Conservation (phyloP, 2,797 vertebrate genomes). For the Pseudochirops corinnae region DNA sequence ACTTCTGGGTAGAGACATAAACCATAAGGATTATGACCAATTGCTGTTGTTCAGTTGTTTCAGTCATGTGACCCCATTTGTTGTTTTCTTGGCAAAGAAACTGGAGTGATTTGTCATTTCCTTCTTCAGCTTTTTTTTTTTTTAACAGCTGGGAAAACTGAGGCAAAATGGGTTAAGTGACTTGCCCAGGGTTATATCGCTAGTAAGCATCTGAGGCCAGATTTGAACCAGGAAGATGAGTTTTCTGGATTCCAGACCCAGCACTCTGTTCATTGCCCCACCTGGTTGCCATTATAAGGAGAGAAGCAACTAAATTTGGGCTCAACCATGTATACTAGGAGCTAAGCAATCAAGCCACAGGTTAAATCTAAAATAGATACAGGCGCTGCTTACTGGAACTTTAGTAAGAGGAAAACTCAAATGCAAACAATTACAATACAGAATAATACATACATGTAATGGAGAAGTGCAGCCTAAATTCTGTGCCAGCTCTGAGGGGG, state of each 20-base stretch:
- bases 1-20: not conserved
- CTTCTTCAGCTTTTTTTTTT: not conserved
- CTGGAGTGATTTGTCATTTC: not conserved
- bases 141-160: not conserved
- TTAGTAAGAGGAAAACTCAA: not conserved
- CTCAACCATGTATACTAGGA: not conserved
- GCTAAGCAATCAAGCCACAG: not conserved
- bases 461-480: not conserved
- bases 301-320: not conserved
- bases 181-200: not conserved
- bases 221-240: not conserved
- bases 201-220: not conserved
- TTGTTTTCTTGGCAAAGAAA: not conserved
- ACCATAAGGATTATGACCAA: not conserved
- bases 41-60: not conserved
- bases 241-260: not conserved
- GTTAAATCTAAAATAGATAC: not conserved
- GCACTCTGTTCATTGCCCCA: not conserved
- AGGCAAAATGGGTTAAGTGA: not conserved
- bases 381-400: not conserved
- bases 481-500: not conserved
- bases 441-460: not conserved
- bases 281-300: not conserved
- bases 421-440: not conserved
- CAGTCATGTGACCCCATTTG: not conserved